phyloP scores from a whole-genome alignment of 1,140 invertebrate species.

The Listronotus oregonensis region DNA sequence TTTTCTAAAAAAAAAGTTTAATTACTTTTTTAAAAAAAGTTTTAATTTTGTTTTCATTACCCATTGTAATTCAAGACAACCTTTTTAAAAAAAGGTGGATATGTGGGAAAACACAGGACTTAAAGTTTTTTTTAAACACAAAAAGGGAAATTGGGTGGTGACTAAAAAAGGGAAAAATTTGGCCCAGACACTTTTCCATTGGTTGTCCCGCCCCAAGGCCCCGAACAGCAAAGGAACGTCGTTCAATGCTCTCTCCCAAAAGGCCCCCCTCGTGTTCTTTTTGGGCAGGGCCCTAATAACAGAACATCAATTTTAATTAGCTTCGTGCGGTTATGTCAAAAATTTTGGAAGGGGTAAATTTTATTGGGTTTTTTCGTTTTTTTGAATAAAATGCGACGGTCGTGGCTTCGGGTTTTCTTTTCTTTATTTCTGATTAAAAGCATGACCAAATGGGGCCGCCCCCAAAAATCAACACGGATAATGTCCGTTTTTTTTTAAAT shows the following conservation, averaged over 20 bases:
- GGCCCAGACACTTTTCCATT: slow-evolving; percentile 35
- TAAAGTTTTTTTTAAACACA: slow-evolving; percentile 20
- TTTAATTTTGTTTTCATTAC: too few relatives aligned
- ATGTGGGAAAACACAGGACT: background rate
- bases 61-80: too few relatives aligned
- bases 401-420: too few relatives aligned
- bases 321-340: slow-evolving; percentile 26
- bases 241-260: slow-evolving; percentile 38
- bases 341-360: slow-evolving; percentile 19
- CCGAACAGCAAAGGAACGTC: slow-evolving; percentile 37
- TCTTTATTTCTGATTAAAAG: too few relatives aligned
- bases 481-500: too few relatives aligned
- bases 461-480: too few relatives aligned
- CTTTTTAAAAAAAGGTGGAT: background rate
- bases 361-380: background rate
- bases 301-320: slow-evolving; percentile 31
- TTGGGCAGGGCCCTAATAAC: slow-evolving; percentile 19
- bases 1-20: too few relatives aligned
- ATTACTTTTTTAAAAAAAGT: too few relatives aligned
- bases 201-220: slow-evolving; percentile 21
- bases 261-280: slow-evolving; percentile 33
- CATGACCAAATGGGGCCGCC: too few relatives aligned
- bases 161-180: slow-evolving; percentile 37
- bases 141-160: slow-evolving; percentile 31
- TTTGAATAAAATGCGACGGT: too few relatives aligned